Base-by-base conservation (phyloP, 2,888 invertebrate genomes). In the Hoplodrina blanda region DNA sequence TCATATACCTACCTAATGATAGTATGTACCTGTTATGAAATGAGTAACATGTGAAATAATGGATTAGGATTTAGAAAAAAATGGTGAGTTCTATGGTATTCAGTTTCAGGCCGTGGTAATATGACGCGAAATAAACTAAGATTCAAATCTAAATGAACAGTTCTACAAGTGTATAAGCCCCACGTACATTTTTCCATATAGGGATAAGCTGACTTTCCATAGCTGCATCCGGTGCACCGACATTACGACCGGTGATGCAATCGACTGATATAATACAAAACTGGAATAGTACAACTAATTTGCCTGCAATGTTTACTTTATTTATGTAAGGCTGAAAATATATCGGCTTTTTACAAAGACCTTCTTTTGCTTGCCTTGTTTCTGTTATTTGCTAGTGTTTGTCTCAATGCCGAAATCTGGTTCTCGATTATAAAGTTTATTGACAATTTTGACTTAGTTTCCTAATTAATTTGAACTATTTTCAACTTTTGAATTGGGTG, bases 121-220 rank as follows among this genome's bases (percentile, higher is more conserved):
- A 33, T 56, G 20, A 71, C 17, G 52, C 4, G 17, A 37, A 57
- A 46, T 0, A 53, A 41, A 52, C 17, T 50, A 5, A 60, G 46
- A 56, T 69, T 44, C 0, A 44, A 6, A 56, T 64, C 4, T 57
- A n/a, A 53, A 75, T 37, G 30, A 44, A 54, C n/a, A 53, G n/a
- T 44, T 62, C 11, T n/a, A 46, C 44, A 13, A 61, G 53, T 61
- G 49, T 67, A 44, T 25, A n/a, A 83, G 62, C 73, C 76, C 71
- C 69, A 69, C 55, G 62, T 68, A 80, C 76, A 85, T 87, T 88
- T 89, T 87, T 87, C 92, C 92, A 91, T 92, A 88, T 89, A 89
- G 77, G 92, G 92, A 85, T 85, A 82, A 85, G 87, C 80, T 78
- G 90, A 88, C 91, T 91, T 93, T 91, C 91, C 90, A 89, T 88